Base-by-base conservation (phyloP, 2,797 vertebrate genomes). In the Scolopax rusticola region DNA sequence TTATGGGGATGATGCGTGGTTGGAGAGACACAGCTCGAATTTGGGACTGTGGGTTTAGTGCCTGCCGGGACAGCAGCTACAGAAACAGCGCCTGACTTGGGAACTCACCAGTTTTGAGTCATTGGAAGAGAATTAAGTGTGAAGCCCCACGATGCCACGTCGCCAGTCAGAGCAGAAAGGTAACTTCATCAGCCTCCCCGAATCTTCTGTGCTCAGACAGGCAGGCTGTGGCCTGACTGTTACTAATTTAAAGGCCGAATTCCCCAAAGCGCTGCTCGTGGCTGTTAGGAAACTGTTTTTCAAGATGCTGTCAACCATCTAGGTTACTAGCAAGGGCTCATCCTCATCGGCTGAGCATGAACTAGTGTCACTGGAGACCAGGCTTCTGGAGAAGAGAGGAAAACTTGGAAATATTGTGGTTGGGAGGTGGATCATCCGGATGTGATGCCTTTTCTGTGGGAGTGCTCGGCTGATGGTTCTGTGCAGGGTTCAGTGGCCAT, bases 11-110 rank as follows among this genome's bases (percentile, higher is more conserved):
- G 74, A 54, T 87, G 36, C 30, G 9, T n/a, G 45, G 89, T 9
- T 90, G 88, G 70, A 94, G 77, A 83, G 86, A 38, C 80, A 51
- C 75, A 90, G 93, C 63, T 94, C 87, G 94, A 94, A 68, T 81
- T 93, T 71, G 15, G 47, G 84, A 77, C 65, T 74, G 70, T 48
- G n/a, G 1, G 54, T 23, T 47, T 1, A 0, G 43, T 32, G 30
- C 36, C 77, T 89, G 38, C 75, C 17, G 2, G 82, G 89, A 54
- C 40, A 84, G 80, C 83, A 61, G 85, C 65, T 63, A 77, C n/a
- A 40, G 68, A 53, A 91, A 24, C 47, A 64, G 79, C 0, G 0
- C 51, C 57, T 71, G 68, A 18, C 30, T 48, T 64, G 43, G 61
- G 70, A 87, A 21, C 53, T 87, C 87, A 90, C 60, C n/a, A 13